A percentile compares a stretch with the other conserved stretches of the same genome.
Evolutionary conservation across 2,113 vertebrate genomes (phyloP).

Genomic region (Meriones unguiculatus): DNA sequence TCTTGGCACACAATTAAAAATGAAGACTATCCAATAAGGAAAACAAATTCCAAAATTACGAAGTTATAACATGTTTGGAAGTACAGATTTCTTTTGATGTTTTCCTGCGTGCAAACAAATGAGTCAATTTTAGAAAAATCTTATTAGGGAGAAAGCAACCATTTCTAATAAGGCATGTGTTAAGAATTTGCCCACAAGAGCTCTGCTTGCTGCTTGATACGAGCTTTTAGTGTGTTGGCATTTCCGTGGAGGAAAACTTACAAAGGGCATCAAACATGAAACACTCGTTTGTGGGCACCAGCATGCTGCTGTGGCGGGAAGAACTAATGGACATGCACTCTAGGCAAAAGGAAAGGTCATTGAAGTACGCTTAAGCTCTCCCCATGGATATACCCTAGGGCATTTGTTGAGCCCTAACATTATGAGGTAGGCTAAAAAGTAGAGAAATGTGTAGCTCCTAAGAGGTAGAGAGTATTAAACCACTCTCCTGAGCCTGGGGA

Average conservation of each 20-base stretch:
- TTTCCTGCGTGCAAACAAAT: slow-evolving; percentile 27
- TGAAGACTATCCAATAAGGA: slow-evolving; percentile 27
- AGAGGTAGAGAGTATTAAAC: background rate
- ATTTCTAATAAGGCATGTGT: slow-evolving; percentile 9
- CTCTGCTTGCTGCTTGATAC: slow-evolving; percentile 3
- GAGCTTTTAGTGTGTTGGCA: background rate
- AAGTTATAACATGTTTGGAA: slow-evolving; percentile 49
- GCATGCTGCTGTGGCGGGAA: background rate
- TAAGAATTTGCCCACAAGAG: background rate
- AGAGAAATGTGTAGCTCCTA: background rate
- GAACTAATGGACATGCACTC: background rate
- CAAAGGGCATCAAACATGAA: background rate
- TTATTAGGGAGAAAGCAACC: slow-evolving; percentile 6
- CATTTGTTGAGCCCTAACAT: background rate
- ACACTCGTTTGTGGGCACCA: background rate
- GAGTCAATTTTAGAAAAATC: slow-evolving; percentile 1
- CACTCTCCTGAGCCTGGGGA: background rate
- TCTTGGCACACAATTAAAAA: slow-evolving; percentile 47
- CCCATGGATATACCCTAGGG: background rate
- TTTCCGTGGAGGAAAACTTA: background rate
- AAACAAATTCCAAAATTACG: slow-evolving; percentile 60
- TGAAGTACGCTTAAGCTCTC: background rate
- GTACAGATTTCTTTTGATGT: background rate
- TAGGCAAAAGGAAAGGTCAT: background rate
- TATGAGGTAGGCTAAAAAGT: background rate